Percentiles rank a stretch among this genome's conserved stretches.
phyloP scores from a whole-genome alignment of 2,113 vertebrate genomes.

The Neotragus pygmaeus region DNA sequence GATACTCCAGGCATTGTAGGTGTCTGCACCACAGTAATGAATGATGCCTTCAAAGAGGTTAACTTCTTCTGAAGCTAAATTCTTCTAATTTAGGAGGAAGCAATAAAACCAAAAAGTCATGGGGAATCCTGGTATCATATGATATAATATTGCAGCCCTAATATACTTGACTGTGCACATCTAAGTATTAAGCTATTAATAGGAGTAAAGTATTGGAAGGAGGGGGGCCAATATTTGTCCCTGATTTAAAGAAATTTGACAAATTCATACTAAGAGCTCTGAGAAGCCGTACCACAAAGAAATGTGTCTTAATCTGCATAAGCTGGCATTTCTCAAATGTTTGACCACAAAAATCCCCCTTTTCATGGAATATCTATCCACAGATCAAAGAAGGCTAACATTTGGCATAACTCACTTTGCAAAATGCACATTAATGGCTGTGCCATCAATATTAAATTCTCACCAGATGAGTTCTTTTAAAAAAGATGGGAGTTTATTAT shows the following conservation, averaged over 20 bases:
- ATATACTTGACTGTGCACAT: neutral
- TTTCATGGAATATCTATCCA: neutral
- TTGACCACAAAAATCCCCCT: neutral
- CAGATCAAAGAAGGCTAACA: neutral
- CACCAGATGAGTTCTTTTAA: neutral
- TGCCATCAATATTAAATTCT: neutral
- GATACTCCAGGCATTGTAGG: neutral
- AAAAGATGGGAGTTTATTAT: neutral
- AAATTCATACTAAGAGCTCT: neutral
- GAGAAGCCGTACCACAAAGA: neutral
- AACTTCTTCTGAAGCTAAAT: neutral
- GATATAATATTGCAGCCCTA: neutral
- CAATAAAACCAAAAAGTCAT: neutral
- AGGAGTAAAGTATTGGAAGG: neutral
- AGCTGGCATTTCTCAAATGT: neutral
- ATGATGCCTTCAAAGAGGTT: neutral
- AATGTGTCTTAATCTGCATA: neutral
- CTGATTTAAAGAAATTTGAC: neutral
- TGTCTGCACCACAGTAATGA: neutral
- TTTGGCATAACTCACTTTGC: neutral
- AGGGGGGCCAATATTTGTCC: neutral
- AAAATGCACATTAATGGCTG: neutral
- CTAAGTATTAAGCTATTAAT: neutral
- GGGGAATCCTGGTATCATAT: neutral
- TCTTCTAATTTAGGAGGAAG: neutral